Conservation (phyloP, 2,888 invertebrate genomes). For the Chouioia cunea region DNA sequence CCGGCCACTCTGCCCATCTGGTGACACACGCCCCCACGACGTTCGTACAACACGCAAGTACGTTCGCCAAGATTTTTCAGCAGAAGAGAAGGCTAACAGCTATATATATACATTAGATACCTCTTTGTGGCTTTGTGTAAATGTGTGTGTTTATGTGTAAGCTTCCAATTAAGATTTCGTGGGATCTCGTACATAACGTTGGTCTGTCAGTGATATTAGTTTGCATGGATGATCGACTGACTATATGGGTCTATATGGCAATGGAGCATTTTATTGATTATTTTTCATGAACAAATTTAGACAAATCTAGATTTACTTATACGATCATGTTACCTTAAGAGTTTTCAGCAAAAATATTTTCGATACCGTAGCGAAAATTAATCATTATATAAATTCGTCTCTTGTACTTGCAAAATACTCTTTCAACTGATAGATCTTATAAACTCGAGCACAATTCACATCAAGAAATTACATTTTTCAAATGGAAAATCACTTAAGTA, state of each 20-base stretch:
- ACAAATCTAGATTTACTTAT: too few species aligned
- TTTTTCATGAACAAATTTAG: too few species aligned
- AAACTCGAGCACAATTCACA: too few species aligned
- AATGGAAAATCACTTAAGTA: too few species aligned
- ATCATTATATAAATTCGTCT: too few species aligned
- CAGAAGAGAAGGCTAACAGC: constrained; percentile 22
- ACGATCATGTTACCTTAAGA: too few species aligned
- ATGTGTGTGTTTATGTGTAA: constrained; percentile 35
- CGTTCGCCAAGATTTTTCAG: constrained; percentile 46
- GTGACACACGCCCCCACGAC: constrained; percentile 62
- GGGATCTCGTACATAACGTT: not conserved
- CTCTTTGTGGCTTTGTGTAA: constrained; percentile 1
- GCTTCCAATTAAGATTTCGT: constrained; percentile 12
- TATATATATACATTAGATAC: constrained; percentile 26
- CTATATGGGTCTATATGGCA: constrained; percentile 10
- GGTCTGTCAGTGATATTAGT: constrained; percentile 12
- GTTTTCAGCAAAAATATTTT: too few species aligned
- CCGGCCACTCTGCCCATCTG: constrained; percentile 42
- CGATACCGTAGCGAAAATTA: too few species aligned
- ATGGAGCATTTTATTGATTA: too few species aligned
- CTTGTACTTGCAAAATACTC: too few species aligned
- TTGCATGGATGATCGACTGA: constrained; percentile 22
- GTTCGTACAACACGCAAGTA: constrained; percentile 28
- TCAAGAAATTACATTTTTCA: too few species aligned
- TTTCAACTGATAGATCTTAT: too few species aligned